These are phyloP conservation scores for Coilia nasus DNA, from an alignment of 2,797 vertebrate species.

Conservation along the genomic window DNA sequence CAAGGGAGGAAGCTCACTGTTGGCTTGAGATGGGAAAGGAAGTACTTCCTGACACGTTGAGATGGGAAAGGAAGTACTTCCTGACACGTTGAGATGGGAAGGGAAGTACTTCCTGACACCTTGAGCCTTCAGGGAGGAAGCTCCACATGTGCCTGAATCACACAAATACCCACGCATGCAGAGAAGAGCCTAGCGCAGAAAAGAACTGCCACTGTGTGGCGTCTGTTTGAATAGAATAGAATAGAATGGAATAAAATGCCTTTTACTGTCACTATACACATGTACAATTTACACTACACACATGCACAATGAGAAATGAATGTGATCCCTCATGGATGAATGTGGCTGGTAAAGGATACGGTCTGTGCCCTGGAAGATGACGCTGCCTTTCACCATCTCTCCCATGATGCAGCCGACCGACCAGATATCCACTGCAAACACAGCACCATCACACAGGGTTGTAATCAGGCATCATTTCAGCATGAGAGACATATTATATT, in stretches of 20 bases:
- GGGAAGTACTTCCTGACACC: not conserved
- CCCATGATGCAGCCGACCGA: slow-evolving; percentile 99
- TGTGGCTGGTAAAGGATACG: slow-evolving; percentile 87
- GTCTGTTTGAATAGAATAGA: not conserved
- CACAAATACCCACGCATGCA: not conserved
- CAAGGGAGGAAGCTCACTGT: slow-evolving; percentile 17
- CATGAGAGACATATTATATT: no score
- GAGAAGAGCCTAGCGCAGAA: not conserved
- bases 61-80: not conserved
- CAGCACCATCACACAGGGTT: slow-evolving; percentile 36
- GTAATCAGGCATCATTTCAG: not conserved
- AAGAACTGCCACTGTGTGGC: not conserved
- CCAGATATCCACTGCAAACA: slow-evolving; percentile 96
- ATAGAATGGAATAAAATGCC: no score
- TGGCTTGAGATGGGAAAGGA: slow-evolving; percentile 16
- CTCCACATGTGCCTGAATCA: not conserved
- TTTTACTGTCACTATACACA: no score
- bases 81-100: slow-evolving; percentile 20
- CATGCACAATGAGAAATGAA: not conserved
- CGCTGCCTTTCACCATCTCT: slow-evolving; percentile 98
- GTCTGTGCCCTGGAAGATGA: slow-evolving; percentile 99
- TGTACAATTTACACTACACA: no score
- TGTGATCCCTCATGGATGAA: slow-evolving; percentile 22
- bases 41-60: not conserved
- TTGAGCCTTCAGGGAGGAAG: not conserved